These are phyloP conservation scores for Syrmaticus mikado DNA, from an alignment of 2,113 vertebrate species.

Conservation along the genomic window DNA sequence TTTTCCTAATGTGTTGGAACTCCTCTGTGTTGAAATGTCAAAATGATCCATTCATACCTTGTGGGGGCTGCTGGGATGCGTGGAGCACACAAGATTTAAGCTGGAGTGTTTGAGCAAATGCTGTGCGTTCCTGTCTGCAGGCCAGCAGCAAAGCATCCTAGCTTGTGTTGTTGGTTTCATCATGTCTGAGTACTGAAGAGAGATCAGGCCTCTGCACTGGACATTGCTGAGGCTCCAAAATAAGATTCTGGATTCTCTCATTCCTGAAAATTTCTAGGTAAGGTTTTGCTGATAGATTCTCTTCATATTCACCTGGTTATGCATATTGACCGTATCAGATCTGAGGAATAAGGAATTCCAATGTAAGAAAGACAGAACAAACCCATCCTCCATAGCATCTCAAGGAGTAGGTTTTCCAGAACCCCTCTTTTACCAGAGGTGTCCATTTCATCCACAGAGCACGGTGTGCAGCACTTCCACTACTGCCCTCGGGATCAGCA, in stretches of 20 bases:
- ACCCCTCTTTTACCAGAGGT: neutral
- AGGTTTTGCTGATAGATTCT: conserved; percentile 1
- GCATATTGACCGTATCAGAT: neutral
- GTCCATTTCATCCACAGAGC: neutral
- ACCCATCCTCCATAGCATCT: neutral
- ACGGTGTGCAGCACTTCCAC: neutral
- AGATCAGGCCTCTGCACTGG: neutral
- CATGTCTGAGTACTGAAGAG: neutral
- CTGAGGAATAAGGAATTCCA: neutral
- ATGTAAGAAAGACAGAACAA: neutral
- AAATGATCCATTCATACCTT: conserved; percentile 3
- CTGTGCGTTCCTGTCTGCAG: neutral
- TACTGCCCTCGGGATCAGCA: neutral
- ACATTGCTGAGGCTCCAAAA: neutral
- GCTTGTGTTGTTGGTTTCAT: neutral
- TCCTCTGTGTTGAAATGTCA: neutral
- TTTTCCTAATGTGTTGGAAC: neutral
- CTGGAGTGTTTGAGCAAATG: neutral
- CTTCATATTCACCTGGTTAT: conserved; percentile 7
- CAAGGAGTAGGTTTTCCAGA: neutral
- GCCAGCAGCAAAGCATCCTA: neutral
- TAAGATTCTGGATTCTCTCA: neutral
- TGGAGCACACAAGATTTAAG: neutral
- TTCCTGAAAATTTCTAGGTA: neutral
- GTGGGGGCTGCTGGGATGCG: neutral